Evolutionary conservation across 2,113 vertebrate species (phyloP).

Genomic region (Phrynosoma platyrhinos): DNA sequence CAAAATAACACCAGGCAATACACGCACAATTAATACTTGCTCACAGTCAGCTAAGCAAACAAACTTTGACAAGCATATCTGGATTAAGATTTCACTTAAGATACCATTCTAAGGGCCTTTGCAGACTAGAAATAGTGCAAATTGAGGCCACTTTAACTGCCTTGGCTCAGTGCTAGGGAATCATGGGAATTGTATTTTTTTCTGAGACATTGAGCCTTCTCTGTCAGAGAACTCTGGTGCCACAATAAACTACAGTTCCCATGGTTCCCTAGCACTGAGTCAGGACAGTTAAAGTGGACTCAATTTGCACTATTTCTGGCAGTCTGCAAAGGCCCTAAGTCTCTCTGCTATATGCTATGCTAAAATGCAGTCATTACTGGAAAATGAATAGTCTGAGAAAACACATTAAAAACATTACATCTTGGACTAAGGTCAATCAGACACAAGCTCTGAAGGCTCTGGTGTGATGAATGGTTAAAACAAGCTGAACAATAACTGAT

Average conservation of each 20-base stretch:
- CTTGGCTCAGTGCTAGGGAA: no score
- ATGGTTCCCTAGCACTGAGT: no score
- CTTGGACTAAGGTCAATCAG: neutral
- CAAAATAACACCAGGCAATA: slow-evolving; percentile 6
- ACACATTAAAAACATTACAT: neutral
- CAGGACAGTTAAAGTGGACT: no score
- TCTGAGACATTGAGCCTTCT: no score
- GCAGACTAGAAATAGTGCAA: no score
- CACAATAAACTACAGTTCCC: no score
- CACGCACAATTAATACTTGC: slow-evolving; percentile 13
- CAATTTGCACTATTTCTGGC: no score
- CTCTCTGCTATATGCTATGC: neutral
- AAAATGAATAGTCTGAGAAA: neutral
- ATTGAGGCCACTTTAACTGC: no score
- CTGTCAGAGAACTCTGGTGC: no score
- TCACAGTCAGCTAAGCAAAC: neutral
- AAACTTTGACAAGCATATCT: neutral
- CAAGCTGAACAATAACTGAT: neutral
- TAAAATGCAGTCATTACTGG: neutral
- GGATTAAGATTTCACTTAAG: neutral
- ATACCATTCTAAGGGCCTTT: neutral
- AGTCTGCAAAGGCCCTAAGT: neutral
- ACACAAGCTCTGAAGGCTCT: neutral
- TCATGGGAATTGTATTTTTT: no score
- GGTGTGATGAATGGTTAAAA: neutral